Conservation (phyloP, 2,113 vertebrate genomes). For the Myotis davidii region DNA sequence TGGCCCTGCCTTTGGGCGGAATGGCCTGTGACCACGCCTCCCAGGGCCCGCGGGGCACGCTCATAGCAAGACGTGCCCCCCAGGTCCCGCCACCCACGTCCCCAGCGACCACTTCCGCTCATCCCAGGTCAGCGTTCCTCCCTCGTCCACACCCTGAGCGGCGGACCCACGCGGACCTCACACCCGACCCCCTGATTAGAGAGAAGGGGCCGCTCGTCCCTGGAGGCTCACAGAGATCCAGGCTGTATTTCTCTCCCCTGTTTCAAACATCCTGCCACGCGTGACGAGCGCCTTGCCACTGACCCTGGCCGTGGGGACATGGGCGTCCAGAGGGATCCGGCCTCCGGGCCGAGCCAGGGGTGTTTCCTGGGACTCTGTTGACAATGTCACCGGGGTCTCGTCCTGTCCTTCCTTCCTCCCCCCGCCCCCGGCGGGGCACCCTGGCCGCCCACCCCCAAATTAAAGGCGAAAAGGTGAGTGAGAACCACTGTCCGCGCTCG, state of each 20-base stretch:
- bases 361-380: conserved; percentile 43
- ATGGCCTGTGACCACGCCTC: neutral
- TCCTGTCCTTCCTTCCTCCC: neutral
- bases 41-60: fast-evolving
- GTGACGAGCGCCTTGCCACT: neutral
- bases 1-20: conserved; percentile 53
- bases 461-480: conserved; percentile 87
- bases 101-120: neutral
- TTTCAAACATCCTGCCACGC: conserved; percentile 2
- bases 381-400: neutral
- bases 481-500: conserved; percentile 18
- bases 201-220: conserved; percentile 42
- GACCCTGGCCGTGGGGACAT: neutral
- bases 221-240: conserved; percentile 61
- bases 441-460: conserved; percentile 75
- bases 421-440: neutral
- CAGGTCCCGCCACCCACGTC: neutral
- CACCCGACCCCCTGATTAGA: conserved; percentile 40
- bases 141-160: conserved; percentile 52
- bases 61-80: neutral
- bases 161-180: conserved; percentile 33
- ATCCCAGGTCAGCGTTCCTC: neutral
- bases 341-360: conserved; percentile 62
- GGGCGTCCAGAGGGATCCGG: neutral
- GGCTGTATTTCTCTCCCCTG: conserved; percentile 36